Evolutionary conservation across 2,113 vertebrate species (phyloP), one percentile per base, ranked within the genome.

Genomic region (Pseudolaguvia tuberculata): DNA sequence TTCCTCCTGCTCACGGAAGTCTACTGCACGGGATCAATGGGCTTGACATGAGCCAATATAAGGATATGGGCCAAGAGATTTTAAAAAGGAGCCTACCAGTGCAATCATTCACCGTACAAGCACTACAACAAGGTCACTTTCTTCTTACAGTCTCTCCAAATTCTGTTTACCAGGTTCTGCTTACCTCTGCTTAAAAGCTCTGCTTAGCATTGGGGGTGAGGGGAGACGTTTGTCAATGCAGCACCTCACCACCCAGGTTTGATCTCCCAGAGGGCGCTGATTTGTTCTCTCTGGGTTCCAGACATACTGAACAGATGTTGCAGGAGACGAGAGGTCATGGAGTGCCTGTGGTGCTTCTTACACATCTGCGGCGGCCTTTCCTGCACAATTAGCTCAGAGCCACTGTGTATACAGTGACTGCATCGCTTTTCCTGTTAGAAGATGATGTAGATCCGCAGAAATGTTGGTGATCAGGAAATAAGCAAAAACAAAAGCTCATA

Each of bases 61-160:
- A 67, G 56, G 55, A 81, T 71, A 82, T 81, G 81, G 88, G 79
- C 29, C 62, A 79, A 0, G 79, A 85, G 0, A 72, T 80, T 14
- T 82, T 87, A 39, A 81, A 70, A 48, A 78, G 77, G 78, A 83
- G 73, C 52, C 70, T 76, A 6, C 42, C 59, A 0, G 18, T 88
- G 76, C 77, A 74, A 35, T 35, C 83, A 56, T 91, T 93, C 88
- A 90, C 85, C 61, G 55, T 79, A 21, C 67, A 87, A 76, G 85
- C 91, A 77, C 84, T 89, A 14, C 45, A 39, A 4, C 80, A 62
- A 86, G 83, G 84, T 90, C 73, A 83, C 82, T 2, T 57, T 57
- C 18, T 55, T 9, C 55, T 29, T 15, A 69, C 1, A 13, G 18
- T 17, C 13, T 12, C 31, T n/a, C 1, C 39, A 42, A 42, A 42